Evolutionary conservation across 2,113 vertebrate genomes (phyloP).

Genomic region (Anguilla rostrata): DNA sequence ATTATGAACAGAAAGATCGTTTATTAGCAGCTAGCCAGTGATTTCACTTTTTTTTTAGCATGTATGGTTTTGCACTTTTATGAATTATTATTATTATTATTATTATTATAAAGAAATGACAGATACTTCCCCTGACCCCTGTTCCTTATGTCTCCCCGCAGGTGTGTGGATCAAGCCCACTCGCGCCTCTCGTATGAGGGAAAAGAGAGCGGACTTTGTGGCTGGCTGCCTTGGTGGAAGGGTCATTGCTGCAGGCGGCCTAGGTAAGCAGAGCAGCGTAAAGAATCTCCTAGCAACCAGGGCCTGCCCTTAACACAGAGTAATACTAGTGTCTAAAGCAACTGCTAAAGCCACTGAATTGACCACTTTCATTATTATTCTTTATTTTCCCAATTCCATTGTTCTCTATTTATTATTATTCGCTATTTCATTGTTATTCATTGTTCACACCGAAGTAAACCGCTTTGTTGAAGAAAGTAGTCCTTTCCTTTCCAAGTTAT

Average conservation of each 20-base stretch:
- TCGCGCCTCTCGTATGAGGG: constrained; percentile 85
- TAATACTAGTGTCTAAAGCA: not conserved
- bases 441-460: not conserved
- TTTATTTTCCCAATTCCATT: not conserved
- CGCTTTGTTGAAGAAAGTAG: no score
- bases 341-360: not conserved
- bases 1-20: not conserved
- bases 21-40: not conserved
- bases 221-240: constrained; percentile 85
- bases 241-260: constrained; percentile 84
- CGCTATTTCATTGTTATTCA: not conserved
- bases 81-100: no score
- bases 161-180: constrained; percentile 87
- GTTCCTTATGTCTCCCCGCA: constrained; percentile 45
- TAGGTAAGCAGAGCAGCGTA: constrained; percentile 72
- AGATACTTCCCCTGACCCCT: not conserved
- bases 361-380: not conserved
- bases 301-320: not conserved
- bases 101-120: no score
- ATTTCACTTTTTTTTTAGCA: not conserved
- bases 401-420: not conserved
- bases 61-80: no score
- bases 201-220: constrained; percentile 94
- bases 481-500: not conserved
- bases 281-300: not conserved